Evolutionary conservation across 2,113 vertebrate species (phyloP).

Genomic region (Eidolon helvum): DNA sequence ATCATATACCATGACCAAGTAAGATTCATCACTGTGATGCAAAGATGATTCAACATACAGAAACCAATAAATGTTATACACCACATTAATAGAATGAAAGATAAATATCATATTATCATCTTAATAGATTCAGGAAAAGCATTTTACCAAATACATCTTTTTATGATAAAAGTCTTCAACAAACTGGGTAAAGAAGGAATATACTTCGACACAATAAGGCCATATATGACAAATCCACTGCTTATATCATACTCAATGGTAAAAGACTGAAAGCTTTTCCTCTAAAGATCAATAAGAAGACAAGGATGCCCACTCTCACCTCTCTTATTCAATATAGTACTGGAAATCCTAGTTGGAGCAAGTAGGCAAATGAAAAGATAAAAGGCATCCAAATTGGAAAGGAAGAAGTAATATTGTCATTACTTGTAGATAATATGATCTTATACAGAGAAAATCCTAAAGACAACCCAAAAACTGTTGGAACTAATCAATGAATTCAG

Average conservation of each 20-base stretch:
- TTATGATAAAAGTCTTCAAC: not conserved
- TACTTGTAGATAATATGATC: not conserved
- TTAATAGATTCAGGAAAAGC: not conserved
- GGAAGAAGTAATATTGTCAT: not conserved
- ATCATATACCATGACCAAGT: not conserved
- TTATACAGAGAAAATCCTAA: not conserved
- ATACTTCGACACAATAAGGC: not conserved
- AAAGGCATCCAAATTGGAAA: not conserved
- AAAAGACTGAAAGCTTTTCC: not conserved
- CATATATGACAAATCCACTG: not conserved
- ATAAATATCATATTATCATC: not conserved
- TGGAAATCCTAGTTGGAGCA: not conserved
- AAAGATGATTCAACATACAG: not conserved
- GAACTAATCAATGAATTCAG: not conserved
- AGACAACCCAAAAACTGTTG: not conserved
- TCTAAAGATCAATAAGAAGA: not conserved
- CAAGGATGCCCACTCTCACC: not conserved
- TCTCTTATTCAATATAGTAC: not conserved
- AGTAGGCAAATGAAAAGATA: not conserved
- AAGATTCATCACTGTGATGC: not conserved
- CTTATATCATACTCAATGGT: not conserved
- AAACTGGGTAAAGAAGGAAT: not conserved
- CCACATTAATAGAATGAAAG: not conserved
- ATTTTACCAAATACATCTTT: not conserved
- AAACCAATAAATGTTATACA: not conserved